A percentile compares a stretch with the other conserved stretches of the same genome.
These are phyloP conservation scores for Caenorhabditis sp. DNA, from an alignment of 2,888 invertebrate species.

Conservation along the genomic window DNA sequence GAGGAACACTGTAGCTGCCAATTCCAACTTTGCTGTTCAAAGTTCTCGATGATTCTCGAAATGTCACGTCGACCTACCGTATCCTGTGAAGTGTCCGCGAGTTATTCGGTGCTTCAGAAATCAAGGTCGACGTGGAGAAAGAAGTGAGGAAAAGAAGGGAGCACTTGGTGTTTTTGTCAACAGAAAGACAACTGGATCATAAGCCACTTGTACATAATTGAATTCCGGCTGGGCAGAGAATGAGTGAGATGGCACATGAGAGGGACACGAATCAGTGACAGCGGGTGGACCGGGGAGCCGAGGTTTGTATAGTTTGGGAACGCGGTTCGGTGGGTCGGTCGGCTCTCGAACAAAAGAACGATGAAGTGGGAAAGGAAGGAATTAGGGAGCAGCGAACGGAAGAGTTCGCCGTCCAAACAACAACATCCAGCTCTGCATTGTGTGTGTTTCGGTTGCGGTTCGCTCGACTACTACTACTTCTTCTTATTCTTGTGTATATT, in stretches of 20 bases:
- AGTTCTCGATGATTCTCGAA: background rate
- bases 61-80: slow-evolving; percentile 28
- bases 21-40: background rate
- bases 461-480: slow-evolving; percentile 19
- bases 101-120: slow-evolving; percentile 11
- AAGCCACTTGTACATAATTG: slow-evolving; percentile 45
- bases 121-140: slow-evolving; percentile 1
- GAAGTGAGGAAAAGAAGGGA: slow-evolving; percentile 1
- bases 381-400: slow-evolving; percentile 15
- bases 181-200: slow-evolving; percentile 27
- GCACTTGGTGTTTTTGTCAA: slow-evolving; percentile 28
- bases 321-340: background rate
- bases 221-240: slow-evolving; percentile 6
- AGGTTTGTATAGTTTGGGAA: slow-evolving; percentile 22
- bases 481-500: background rate
- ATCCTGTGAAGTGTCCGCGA: slow-evolving; percentile 2
- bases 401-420: slow-evolving; percentile 31
- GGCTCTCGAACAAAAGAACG: slow-evolving; percentile 2
- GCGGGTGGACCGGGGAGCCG: background rate
- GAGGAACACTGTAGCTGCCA: background rate
- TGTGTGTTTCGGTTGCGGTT: slow-evolving; percentile 6
- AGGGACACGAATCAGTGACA: too few relatives aligned
- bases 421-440: slow-evolving; percentile 18
- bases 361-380: slow-evolving; percentile 16
- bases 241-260: background rate